Base-by-base conservation (phyloP, 1,140 invertebrate species). In the Conus ventricosus region DNA sequence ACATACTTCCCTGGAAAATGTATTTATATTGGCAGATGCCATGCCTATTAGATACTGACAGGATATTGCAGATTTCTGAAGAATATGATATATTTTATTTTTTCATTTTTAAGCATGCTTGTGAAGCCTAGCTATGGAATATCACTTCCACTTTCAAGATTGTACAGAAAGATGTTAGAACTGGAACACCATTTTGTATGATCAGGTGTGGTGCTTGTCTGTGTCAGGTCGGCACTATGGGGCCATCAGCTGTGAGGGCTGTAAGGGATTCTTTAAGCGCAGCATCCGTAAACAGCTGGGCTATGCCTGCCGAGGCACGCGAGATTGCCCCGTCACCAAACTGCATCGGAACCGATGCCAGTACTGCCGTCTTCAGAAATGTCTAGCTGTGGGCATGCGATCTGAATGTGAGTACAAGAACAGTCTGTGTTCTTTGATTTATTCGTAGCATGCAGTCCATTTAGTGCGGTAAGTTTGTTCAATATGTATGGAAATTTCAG, bases 251-350 rank as follows among this genome's bases (percentile, higher is more conserved):
- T 96, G 96, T 93, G 99, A 99, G 96, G 99, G 99, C 1, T 99
- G 99, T 96, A 99, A 99, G 96, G 96, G 96, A 85, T 96, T 96
- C 92, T 97, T 97, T 92, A 97, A 96, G 94, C 96, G 96, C 54
- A 95, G 95, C 89, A 99, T 99, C 92, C 97, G 98, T 76, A 99
- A 99, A 95, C 98, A 99, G 95, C 95, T 99, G 87, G 98, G 98
- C 81, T 99, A 99, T 95, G 98, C 98, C 88, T 99, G 99, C 95
- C 96, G 98, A 27, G 98, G 98, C 51, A 97, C 96, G 89, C 98
- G 99, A 96, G 98, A 98, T 94, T 99, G 99, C 94, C 98, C 99
- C 95, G 98, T 99, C 81, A 99, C 98, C 76, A 99, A 99, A 95
- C 98, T 99, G 93, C 98, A 99, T 95, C 96, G 99, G 84, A 95